phyloP scores from a whole-genome alignment of 2,113 vertebrate genomes.

The Ondatra zibethicus region DNA sequence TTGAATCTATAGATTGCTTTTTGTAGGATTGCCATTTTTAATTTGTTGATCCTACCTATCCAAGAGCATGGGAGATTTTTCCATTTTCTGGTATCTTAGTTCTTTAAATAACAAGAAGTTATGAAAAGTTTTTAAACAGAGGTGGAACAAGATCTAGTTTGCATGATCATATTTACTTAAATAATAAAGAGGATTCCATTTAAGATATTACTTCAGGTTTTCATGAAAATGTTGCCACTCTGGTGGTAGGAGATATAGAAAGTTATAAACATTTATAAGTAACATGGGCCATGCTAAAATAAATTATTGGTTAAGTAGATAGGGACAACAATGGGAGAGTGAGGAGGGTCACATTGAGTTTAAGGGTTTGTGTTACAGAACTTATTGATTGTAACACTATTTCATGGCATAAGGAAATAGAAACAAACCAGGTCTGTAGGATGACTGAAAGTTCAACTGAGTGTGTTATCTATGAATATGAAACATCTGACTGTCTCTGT shows the following conservation, averaged over 20 bases:
- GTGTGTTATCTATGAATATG: neutral
- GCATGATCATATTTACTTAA: neutral
- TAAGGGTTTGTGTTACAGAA: neutral
- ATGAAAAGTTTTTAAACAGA: conserved; percentile 22
- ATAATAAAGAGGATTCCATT: neutral
- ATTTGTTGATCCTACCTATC: too few species aligned
- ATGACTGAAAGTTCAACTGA: neutral
- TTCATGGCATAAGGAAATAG: neutral
- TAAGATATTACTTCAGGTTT: neutral
- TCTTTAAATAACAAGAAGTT: conserved; percentile 23
- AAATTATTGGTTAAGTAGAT: neutral
- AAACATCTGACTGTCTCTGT: neutral
- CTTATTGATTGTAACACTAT: neutral
- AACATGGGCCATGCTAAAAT: neutral
- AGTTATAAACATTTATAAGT: neutral
- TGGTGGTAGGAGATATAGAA: neutral
- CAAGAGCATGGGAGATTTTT: too few species aligned
- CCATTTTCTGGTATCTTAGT: neutral
- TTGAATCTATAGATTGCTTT: too few species aligned
- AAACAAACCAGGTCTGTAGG: neutral
- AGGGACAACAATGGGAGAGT: neutral
- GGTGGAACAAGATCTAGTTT: neutral
- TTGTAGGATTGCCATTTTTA: too few species aligned
- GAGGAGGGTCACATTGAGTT: neutral
- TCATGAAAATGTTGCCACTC: neutral